A percentile compares a stretch with the other conserved stretches of the same genome.
Conservation (phyloP, 2,888 invertebrate genomes). For the Rhimphoctona megacephalus region DNA sequence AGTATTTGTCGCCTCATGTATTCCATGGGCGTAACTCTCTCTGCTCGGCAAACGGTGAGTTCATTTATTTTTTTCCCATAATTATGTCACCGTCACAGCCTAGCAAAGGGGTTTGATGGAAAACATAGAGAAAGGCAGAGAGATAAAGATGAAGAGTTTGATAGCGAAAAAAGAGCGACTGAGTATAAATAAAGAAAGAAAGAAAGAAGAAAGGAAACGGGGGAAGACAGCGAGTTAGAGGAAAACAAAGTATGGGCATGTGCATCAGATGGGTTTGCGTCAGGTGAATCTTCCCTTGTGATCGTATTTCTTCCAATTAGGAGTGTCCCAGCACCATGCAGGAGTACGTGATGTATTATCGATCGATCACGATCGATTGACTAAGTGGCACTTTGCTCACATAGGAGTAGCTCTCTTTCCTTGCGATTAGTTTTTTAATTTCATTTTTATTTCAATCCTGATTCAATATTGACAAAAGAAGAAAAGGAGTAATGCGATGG, state of each 20-base stretch:
- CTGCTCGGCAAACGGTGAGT: slow-evolving; percentile 85
- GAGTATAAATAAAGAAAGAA: background rate
- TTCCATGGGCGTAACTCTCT: slow-evolving; percentile 85
- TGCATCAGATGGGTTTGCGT: slow-evolving; percentile 11
- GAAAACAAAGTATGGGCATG: background rate
- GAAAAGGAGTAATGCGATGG: background rate
- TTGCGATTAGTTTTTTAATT: background rate
- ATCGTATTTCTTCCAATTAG: slow-evolving; percentile 49
- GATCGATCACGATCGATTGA: slow-evolving; percentile 36
- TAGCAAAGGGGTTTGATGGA: background rate
- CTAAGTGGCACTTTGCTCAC: slow-evolving; percentile 9
- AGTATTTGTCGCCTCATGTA: slow-evolving; percentile 84
- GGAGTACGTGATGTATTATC: slow-evolving; percentile 30
- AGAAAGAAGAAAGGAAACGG: background rate
- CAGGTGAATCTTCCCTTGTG: slow-evolving; percentile 10
- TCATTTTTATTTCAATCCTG: background rate
- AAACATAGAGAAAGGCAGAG: background rate
- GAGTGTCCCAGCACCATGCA: slow-evolving; percentile 25
- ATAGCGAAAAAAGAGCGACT: background rate
- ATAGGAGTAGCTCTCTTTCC: background rate
- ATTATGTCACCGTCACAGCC: slow-evolving; percentile 39
- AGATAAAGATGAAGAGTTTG: background rate
- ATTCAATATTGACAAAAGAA: background rate
- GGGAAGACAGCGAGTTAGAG: background rate
- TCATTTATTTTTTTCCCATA: slow-evolving; percentile 34